Conservation (phyloP, 2,113 vertebrate genomes). For the Dendropsophus ebraccatus region DNA sequence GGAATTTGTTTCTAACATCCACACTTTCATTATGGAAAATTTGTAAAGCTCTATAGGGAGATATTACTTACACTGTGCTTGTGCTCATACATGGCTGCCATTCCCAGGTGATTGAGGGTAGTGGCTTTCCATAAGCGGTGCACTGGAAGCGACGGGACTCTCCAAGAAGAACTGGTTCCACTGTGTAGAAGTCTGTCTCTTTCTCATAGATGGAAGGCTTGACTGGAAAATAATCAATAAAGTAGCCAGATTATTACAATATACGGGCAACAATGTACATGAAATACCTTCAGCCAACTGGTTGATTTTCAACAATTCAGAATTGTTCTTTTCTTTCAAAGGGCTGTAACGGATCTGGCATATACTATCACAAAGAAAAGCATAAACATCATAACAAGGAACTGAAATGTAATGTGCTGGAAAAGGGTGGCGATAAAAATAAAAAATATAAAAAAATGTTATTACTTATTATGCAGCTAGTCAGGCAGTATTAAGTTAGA, state of each 20-base stretch:
- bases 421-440: too few relatives aligned
- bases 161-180: constrained; percentile 64
- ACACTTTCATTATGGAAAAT: not conserved
- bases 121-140: constrained; percentile 74
- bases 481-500: too few relatives aligned
- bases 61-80: constrained; percentile 65
- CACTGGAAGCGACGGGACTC: constrained; percentile 77
- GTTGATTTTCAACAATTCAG: too few relatives aligned
- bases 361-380: too few relatives aligned
- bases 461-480: too few relatives aligned
- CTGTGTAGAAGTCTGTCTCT: constrained; percentile 69
- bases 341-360: too few relatives aligned
- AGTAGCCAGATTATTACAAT: not conserved
- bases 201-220: constrained; percentile 84
- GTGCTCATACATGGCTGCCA: constrained; percentile 81
- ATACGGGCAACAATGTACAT: not conserved
- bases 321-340: too few relatives aligned
- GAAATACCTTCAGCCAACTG: too few relatives aligned
- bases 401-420: too few relatives aligned
- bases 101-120: constrained; percentile 78
- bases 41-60: not conserved
- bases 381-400: too few relatives aligned
- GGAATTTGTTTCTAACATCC: not conserved
- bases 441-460: too few relatives aligned
- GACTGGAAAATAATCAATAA: constrained; percentile 67